Conservation (phyloP, 2,888 invertebrate genomes). For the Ashinkailepas kermadecensis region DNA sequence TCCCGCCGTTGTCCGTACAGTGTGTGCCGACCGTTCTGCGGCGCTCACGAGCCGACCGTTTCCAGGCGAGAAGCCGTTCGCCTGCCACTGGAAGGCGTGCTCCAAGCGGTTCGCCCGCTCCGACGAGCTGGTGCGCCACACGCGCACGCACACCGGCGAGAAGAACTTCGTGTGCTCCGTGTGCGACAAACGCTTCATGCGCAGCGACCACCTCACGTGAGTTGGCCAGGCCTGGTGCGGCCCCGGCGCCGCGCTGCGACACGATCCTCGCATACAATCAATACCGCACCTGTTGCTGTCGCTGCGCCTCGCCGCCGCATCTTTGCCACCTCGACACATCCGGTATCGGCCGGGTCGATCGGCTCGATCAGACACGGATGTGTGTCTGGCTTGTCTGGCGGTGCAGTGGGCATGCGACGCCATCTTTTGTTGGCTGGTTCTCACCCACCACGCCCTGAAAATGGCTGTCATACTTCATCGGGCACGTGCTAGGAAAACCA, state of each 20-base stretch:
- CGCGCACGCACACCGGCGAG: constrained; percentile 57
- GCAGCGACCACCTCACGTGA: constrained; percentile 56
- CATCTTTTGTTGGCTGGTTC: no score
- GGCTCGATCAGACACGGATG: no score
- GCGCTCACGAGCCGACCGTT: neutral
- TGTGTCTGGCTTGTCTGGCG: no score
- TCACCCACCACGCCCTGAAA: no score
- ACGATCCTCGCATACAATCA: neutral
- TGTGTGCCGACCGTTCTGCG: neutral
- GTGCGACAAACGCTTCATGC: constrained; percentile 57
- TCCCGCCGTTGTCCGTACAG: neutral
- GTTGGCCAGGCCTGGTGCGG: constrained; percentile 10
- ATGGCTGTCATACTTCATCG: no score
- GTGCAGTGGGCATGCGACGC: no score
- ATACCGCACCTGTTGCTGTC: constrained; percentile 1
- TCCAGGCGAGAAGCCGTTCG: constrained; percentile 56
- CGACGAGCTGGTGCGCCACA: constrained; percentile 56
- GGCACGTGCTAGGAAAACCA: no score
- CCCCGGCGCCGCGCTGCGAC: neutral
- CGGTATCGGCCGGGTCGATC: neutral
- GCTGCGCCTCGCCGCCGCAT: neutral
- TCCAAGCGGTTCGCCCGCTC: constrained; percentile 57
- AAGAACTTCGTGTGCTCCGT: constrained; percentile 57
- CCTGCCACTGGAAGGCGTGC: constrained; percentile 56
- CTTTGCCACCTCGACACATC: no score